Percentiles rank a stretch among this genome's conserved stretches.
Conservation (phyloP, 2,113 vertebrate genomes). For the Malurus cyaneus region DNA sequence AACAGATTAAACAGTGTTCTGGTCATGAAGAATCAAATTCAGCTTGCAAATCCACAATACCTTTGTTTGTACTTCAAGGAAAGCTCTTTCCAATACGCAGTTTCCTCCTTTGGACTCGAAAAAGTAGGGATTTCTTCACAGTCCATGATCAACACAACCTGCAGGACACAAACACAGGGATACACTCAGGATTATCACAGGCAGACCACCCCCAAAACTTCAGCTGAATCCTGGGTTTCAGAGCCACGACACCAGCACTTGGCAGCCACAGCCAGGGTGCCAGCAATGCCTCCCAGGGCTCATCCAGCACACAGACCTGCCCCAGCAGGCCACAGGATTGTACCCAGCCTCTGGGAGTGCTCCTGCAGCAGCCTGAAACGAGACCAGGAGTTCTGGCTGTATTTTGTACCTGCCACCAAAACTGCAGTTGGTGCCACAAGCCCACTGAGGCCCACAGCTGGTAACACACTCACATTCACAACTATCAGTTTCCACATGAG, state of each 20-base stretch:
- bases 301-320: not conserved
- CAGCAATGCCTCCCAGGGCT: not conserved
- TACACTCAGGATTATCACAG: not conserved
- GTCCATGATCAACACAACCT: conserved; percentile 92
- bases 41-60: conserved; percentile 65
- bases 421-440: not conserved
- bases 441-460: not conserved
- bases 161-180: not conserved
- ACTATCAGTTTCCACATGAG: not conserved
- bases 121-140: conserved; percentile 95
- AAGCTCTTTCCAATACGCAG: conserved; percentile 93
- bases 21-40: not conserved
- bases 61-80: conserved; percentile 93
- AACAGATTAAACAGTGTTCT: not conserved
- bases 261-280: not conserved
- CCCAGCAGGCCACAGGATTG: not conserved
- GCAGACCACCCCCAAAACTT: fast-evolving
- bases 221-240: not conserved
- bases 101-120: conserved; percentile 93
- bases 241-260: not conserved
- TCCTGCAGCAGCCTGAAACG: not conserved
- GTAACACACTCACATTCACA: not conserved
- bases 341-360: not conserved
- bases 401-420: not conserved
- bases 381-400: not conserved